These are phyloP conservation scores for Apotomis capreana DNA, from an alignment of 2,888 invertebrate genomes.

Conservation along the genomic window DNA sequence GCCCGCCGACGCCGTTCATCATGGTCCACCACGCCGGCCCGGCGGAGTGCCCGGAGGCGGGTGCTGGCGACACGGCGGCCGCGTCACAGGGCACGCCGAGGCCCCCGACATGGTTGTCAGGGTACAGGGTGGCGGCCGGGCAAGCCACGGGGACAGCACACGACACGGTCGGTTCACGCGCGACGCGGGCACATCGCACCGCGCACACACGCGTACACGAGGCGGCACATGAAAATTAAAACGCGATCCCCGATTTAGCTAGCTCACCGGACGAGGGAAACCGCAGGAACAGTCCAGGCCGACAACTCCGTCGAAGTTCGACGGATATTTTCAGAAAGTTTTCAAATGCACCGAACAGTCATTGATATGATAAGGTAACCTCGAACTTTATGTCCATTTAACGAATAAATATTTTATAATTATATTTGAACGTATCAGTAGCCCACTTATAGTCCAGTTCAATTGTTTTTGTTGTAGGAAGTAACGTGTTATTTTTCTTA, in stretches of 20 bases:
- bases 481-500: constrained; percentile 16
- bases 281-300: constrained; percentile 36
- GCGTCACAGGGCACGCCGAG: constrained; percentile 87
- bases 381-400: constrained; percentile 46
- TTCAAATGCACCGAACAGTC: constrained; percentile 61
- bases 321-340: constrained; percentile 44
- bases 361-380: constrained; percentile 67
- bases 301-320: constrained; percentile 22
- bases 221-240: constrained; percentile 82
- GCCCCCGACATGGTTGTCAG: constrained; percentile 88
- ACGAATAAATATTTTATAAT: constrained; percentile 50
- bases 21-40: constrained; percentile 93
- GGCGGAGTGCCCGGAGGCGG: constrained; percentile 92
- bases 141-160: constrained; percentile 88
- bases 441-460: constrained; percentile 21
- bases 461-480: constrained; percentile 11
- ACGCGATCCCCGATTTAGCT: constrained; percentile 81
- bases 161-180: constrained; percentile 78
- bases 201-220: constrained; percentile 78
- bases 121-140: constrained; percentile 92
- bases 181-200: constrained; percentile 82
- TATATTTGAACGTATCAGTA: constrained; percentile 21
- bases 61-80: constrained; percentile 88
- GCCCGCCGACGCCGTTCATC: constrained; percentile 91
- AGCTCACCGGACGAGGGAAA: constrained; percentile 66